Conservation (phyloP, 2,888 invertebrate species). For the Lithophane ornitopus region DNA sequence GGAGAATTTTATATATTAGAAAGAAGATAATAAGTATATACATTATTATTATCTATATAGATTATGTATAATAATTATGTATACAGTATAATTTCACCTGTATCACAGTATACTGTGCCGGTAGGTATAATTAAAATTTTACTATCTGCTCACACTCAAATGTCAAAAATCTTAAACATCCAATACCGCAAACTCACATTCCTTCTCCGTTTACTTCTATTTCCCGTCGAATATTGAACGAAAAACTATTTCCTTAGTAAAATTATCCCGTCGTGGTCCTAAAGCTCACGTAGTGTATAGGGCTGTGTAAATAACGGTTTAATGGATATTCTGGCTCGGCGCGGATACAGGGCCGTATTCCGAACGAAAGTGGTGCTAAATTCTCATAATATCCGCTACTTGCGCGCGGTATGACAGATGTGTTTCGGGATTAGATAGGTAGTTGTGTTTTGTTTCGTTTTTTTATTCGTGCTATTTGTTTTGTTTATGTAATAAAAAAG, state of each 20-base stretch:
- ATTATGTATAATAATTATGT: no score
- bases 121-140: background rate
- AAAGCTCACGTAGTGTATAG: constrained; percentile 78
- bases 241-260: constrained; percentile 80
- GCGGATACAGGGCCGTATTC: constrained; percentile 70
- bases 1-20: no score
- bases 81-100: background rate
- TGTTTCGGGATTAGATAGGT: constrained; percentile 47
- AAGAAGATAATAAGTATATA: no score
- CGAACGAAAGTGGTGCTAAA: constrained; percentile 45
- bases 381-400: constrained; percentile 62
- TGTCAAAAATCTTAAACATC: constrained; percentile 38
- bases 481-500: constrained; percentile 2
- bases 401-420: constrained; percentile 42
- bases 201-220: constrained; percentile 35
- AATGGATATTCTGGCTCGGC: constrained; percentile 84
- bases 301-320: constrained; percentile 85
- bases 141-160: background rate
- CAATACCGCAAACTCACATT: constrained; percentile 38
- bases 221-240: constrained; percentile 68
- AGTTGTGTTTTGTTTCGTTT: constrained; percentile 33
- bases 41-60: no score
- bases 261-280: constrained; percentile 78
- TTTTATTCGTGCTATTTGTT: constrained; percentile 26
- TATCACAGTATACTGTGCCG: no score